These are phyloP conservation scores for Calephelis perditalis DNA, from an alignment of 2,888 invertebrate species.

Conservation along the genomic window DNA sequence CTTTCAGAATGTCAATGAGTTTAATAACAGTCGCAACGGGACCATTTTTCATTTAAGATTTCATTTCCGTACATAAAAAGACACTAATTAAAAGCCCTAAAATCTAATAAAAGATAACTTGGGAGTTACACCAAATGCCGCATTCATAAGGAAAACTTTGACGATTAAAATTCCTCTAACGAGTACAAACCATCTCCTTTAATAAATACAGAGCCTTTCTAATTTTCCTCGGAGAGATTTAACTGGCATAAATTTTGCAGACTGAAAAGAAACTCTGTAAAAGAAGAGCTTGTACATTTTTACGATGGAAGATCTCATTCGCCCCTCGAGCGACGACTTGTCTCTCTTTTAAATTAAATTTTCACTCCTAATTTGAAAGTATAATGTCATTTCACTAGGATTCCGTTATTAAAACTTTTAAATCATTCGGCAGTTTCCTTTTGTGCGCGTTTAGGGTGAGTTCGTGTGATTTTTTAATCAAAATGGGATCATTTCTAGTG, in stretches of 20 bases:
- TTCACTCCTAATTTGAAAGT: constrained; percentile 80
- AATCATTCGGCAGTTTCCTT: constrained; percentile 73
- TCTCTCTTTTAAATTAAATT: constrained; percentile 79
- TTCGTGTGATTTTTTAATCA: constrained; percentile 75
- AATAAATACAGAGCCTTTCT: constrained; percentile 72
- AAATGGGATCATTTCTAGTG: constrained; percentile 76
- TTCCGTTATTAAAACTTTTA: constrained; percentile 79
- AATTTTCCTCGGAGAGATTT: constrained; percentile 75
- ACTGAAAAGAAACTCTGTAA: constrained; percentile 73
- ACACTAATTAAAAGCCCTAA: constrained; percentile 66
- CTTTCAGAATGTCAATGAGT: constrained; percentile 15
- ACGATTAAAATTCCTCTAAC: constrained; percentile 75
- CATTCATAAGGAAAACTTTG: constrained; percentile 74
- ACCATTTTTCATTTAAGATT: constrained; percentile 52
- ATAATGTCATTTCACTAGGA: constrained; percentile 79
- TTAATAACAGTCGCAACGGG: constrained; percentile 30
- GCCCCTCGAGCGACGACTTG: constrained; percentile 69
- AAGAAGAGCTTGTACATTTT: constrained; percentile 76
- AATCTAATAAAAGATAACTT: constrained; percentile 73
- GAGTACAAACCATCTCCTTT: constrained; percentile 69
- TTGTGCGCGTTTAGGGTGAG: constrained; percentile 58
- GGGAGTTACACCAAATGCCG: constrained; percentile 58
- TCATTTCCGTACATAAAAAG: constrained; percentile 59
- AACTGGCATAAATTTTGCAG: constrained; percentile 70
- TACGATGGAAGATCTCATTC: constrained; percentile 71